These are phyloP conservation scores for Phaedon cochleariae DNA, from an alignment of 2,888 invertebrate species.

Conservation along the genomic window DNA sequence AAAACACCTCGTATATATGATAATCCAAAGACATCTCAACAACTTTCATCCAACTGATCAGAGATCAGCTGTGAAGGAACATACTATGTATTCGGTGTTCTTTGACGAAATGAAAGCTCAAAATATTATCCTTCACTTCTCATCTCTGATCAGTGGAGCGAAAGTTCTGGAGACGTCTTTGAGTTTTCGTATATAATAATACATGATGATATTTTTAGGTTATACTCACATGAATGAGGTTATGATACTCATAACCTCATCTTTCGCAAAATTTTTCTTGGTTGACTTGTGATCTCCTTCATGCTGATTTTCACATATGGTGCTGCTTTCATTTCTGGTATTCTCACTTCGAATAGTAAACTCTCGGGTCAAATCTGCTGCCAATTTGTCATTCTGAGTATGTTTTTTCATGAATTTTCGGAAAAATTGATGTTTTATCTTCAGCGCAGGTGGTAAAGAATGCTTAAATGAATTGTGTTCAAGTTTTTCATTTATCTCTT, in stretches of 20 bases:
- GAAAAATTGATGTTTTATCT: constrained; percentile 30
- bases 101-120: no score
- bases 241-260: not conserved
- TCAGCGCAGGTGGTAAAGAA: constrained; percentile 26
- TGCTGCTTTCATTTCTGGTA: constrained; percentile 1
- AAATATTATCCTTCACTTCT: no score
- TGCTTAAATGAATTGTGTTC: constrained; percentile 19
- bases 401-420: constrained; percentile 33
- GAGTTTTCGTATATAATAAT: no score
- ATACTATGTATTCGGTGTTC: no score
- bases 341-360: constrained; percentile 3
- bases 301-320: constrained; percentile 14
- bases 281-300: constrained; percentile 1
- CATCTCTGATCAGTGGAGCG: no score
- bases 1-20: no score
- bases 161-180: no score
- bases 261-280: not conserved
- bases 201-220: no score
- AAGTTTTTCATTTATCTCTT: no score
- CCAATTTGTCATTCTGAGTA: not conserved
- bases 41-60: no score
- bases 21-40: no score
- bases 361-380: not conserved
- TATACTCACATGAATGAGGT: constrained; percentile 30
- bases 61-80: no score